Conservation (phyloP, 2,888 invertebrate species). For the Tipula unca region DNA sequence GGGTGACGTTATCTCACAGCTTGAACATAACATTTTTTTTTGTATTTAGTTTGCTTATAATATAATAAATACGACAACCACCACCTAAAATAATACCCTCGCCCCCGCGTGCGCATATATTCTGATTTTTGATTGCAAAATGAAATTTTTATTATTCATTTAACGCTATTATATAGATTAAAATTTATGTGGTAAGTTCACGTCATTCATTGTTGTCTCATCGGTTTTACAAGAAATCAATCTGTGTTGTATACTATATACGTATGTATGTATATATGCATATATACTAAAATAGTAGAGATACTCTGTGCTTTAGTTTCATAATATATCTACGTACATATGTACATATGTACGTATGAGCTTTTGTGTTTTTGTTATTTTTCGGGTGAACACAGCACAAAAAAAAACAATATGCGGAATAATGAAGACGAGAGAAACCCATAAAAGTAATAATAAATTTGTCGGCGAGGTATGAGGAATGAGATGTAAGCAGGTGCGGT, state of each 20-base stretch:
- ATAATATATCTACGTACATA: neutral
- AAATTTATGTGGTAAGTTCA: conserved; percentile 14
- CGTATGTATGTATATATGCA: neutral
- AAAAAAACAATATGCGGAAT: conserved; percentile 15
- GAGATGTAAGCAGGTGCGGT: conserved; percentile 16
- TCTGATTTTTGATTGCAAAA: neutral
- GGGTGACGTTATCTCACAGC: conserved; percentile 21
- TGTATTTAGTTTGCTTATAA: neutral
- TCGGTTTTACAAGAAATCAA: neutral
- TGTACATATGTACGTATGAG: neutral
- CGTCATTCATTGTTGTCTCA: conserved; percentile 14
- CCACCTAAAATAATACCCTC: neutral
- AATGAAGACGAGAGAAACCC: conserved; percentile 16
- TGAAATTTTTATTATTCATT: neutral
- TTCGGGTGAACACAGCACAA: neutral
- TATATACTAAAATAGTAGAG: neutral
- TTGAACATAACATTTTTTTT: neutral
- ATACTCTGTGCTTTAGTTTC: neutral
- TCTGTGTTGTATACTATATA: neutral
- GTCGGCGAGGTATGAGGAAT: neutral
- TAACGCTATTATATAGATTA: neutral
- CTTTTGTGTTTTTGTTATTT: neutral
- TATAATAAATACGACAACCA: neutral
- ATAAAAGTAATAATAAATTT: conserved; percentile 17
- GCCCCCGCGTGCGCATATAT: neutral